Evolutionary conservation across 2,797 vertebrate genomes (phyloP).

Genomic region (Chromobotia macracanthus): DNA sequence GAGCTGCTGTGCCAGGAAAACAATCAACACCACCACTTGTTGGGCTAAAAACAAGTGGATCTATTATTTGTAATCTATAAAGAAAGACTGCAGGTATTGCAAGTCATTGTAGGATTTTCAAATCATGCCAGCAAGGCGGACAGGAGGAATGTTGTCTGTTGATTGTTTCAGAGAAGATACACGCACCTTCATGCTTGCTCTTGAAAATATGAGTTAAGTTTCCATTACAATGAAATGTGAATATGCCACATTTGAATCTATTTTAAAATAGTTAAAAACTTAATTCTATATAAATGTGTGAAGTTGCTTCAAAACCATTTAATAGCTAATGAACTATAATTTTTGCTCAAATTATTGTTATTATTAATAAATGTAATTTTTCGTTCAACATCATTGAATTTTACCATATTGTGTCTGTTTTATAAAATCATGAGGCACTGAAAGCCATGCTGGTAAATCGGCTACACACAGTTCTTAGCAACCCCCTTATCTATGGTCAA

Average conservation of each 20-base stretch:
- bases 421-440: background rate
- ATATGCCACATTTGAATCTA: background rate
- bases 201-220: background rate
- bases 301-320: no score
- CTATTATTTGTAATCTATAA: slow-evolving; percentile 41
- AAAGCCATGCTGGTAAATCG: background rate
- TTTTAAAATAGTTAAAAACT: background rate
- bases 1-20: slow-evolving; percentile 41
- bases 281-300: background rate
- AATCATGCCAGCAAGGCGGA: slow-evolving; percentile 2
- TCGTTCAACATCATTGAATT: background rate
- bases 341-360: background rate
- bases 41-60: slow-evolving; percentile 29
- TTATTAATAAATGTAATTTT: background rate
- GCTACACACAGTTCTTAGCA: background rate
- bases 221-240: background rate
- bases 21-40: slow-evolving; percentile 41
- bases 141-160: background rate
- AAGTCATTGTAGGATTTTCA: slow-evolving; percentile 9
- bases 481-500: background rate
- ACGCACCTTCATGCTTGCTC: background rate
- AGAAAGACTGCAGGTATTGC: slow-evolving; percentile 4
- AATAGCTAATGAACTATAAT: background rate
- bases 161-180: background rate
- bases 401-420: background rate